Conservation (phyloP, 2,888 invertebrate genomes). For the Tortrix viridana region DNA sequence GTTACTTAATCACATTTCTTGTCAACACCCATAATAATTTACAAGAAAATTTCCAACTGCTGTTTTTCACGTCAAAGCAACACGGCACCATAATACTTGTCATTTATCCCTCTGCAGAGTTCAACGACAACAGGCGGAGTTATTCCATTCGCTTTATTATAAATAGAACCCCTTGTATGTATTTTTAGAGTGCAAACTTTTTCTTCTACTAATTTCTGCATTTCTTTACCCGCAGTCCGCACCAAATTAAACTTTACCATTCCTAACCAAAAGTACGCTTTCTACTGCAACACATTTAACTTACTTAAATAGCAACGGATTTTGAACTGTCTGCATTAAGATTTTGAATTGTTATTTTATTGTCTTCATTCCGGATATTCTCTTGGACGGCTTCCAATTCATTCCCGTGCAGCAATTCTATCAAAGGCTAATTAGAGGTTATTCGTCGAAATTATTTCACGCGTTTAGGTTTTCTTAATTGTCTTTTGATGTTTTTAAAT, state of each 20-base stretch:
- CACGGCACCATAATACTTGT: not conserved
- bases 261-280: conserved; percentile 11
- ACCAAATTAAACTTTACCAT: conserved; percentile 24
- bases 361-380: conserved; percentile 2
- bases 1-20: too few relatives aligned
- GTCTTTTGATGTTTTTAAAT: conserved; percentile 5
- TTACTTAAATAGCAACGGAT: not conserved
- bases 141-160: conserved; percentile 21
- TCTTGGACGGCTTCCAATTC: conserved; percentile 64
- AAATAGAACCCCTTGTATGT: conserved; percentile 9
- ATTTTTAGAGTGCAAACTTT: conserved; percentile 22
- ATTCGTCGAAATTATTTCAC: conserved; percentile 50
- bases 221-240: not conserved
- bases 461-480: conserved; percentile 16
- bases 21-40: not conserved
- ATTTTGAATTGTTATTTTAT: not conserved
- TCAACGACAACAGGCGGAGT: conserved; percentile 18
- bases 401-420: conserved; percentile 66
- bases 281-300: conserved; percentile 2
- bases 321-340: not conserved
- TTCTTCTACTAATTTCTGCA: conserved; percentile 31
- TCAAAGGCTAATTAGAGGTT: conserved; percentile 63
- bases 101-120: conserved; percentile 11
- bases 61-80: conserved; percentile 4
- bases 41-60: not conserved